phyloP scores from a whole-genome alignment of 30 jellyfish, hydroid and myxozoan species.

The Pelagia noctiluca region DNA sequence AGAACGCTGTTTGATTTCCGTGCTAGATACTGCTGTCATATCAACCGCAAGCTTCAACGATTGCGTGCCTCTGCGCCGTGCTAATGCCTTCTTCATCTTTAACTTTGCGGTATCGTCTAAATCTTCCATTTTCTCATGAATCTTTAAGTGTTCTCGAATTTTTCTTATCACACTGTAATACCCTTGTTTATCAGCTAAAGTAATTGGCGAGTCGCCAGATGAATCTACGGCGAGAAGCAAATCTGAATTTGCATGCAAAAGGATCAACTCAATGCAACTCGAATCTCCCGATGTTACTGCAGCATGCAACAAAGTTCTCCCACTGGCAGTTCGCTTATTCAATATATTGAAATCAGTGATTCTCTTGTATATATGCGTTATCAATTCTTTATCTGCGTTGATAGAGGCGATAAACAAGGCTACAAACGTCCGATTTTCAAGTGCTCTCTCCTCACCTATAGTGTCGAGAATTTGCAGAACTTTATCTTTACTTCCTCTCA shows the following conservation, averaged over 20 bases:
- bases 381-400: neutral
- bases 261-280: constrained; percentile 11
- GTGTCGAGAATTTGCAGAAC: constrained; percentile 14
- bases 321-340: constrained; percentile 55
- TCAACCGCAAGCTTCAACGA: neutral
- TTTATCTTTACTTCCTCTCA: constrained; percentile 22
- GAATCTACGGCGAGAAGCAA: constrained; percentile 20
- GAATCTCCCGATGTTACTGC: constrained; percentile 27
- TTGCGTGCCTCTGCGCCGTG: neutral
- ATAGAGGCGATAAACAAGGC: constrained; percentile 48
- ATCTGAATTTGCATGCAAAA: neutral
- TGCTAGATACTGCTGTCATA: neutral
- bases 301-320: constrained; percentile 37
- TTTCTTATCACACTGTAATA: neutral
- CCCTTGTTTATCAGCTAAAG: constrained; percentile 14
- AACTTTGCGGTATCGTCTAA: neutral
- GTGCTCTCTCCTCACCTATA: constrained; percentile 8
- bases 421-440: constrained; percentile 34
- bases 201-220: constrained; percentile 17
- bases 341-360: neutral
- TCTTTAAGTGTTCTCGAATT: neutral
- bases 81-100: neutral
- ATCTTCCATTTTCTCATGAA: neutral
- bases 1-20: neutral
- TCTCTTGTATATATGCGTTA: neutral